Conservation (phyloP, 2,888 invertebrate genomes). For the Idaea biselata region DNA sequence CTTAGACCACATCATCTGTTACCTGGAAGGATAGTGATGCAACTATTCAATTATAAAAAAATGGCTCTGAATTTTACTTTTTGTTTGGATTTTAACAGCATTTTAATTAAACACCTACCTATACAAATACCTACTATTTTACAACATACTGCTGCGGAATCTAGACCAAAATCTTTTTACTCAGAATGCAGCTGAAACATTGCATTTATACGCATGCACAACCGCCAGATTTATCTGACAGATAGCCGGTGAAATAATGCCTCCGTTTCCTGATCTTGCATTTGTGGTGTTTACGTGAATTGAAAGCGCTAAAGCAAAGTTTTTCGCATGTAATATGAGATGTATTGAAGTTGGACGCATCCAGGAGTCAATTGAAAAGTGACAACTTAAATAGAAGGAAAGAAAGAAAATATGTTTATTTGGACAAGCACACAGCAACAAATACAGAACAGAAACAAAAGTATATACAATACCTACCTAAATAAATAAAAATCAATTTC, state of each 20-base stretch:
- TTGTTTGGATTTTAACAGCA: neutral
- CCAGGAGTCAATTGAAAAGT: too few relatives aligned
- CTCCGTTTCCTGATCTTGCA: conserved; percentile 43
- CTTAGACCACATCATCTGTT: too few relatives aligned
- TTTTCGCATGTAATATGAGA: neutral
- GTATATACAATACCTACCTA: too few relatives aligned
- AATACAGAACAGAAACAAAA: too few relatives aligned
- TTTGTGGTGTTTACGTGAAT: conserved; percentile 24
- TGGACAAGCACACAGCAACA: too few relatives aligned
- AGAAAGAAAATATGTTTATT: too few relatives aligned
- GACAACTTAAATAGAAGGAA: too few relatives aligned
- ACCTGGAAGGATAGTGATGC: too few relatives aligned
- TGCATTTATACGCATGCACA: conserved; percentile 11
- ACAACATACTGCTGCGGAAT: conserved; percentile 4
- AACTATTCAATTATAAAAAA: too few relatives aligned
- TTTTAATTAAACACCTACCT: neutral
- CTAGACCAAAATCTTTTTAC: conserved; percentile 12
- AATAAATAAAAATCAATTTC: too few relatives aligned
- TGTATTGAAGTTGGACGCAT: too few relatives aligned
- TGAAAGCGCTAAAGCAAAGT: neutral
- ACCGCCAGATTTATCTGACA: conserved; percentile 37
- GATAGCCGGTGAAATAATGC: conserved; percentile 48
- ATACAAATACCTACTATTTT: too few relatives aligned
- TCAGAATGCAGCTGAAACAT: conserved; percentile 7
- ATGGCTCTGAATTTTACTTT: neutral